Evolutionary conservation across 2,797 vertebrate genomes (phyloP), one percentile per base, ranked within the genome.

Genomic region (Phylloscopus collybita): DNA sequence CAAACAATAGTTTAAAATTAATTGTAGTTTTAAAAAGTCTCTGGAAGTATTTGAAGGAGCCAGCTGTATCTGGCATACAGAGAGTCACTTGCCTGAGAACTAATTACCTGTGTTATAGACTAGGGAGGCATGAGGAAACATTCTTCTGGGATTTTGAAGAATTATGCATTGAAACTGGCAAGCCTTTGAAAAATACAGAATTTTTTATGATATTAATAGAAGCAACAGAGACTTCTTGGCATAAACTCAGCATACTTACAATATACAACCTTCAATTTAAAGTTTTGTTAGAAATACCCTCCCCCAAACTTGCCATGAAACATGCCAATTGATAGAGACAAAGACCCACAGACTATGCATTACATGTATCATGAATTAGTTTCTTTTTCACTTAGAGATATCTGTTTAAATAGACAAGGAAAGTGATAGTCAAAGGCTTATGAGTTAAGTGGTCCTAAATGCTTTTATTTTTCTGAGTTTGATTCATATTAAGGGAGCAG

Each of bases 401-500:
- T 34, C 15, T 56, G 21, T 67, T 86, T 76, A 89, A 88, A 70
- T 13, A 78, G 21, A 45, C 83, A 80, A 87, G 17, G 20, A 70
- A 81, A 54, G 64, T 67, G 13, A 29, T 51, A 61, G 10, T 70
- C 56, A 81, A 84, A 76, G 67, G 16, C 3, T 85, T 86, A 65
- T 57, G 54, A 65, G 18, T 53, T 66, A 85, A 88, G n/a, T 57
- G 25, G 10, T 81, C 38, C 21, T 78, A 94, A 94, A 76, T 86
- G 54, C 30, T 88, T 95, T 92, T 72, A 57, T 62, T 96, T 87
- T 86, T 85, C 44, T 83, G 40, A 69, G 19, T 94, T 95, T 65
- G 9, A 61, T 51, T 96, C 62, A 21, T 56, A 83, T 32, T 74
- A 79, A 72, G 34, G 32, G 6, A 57, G 29, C 10, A 78, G 80